Conservation (phyloP, 2,888 invertebrate genomes). For the Deilephila porcellus region DNA sequence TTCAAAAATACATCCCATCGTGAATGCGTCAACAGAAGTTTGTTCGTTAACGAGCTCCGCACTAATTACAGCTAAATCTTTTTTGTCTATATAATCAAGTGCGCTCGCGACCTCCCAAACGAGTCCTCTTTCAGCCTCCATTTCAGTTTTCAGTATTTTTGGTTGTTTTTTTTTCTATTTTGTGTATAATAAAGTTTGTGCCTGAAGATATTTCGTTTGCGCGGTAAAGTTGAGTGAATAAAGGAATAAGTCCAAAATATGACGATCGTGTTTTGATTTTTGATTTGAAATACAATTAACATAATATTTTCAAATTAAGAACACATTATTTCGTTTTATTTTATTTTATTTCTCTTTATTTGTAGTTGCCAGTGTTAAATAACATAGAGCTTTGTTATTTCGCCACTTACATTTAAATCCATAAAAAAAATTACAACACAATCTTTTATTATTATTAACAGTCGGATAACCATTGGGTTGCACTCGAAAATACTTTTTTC, state of each 20-base stretch:
- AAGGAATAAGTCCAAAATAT: background rate
- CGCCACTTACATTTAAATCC: no score
- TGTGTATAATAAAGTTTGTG: background rate
- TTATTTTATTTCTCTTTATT: no score
- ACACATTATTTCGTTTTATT: no score
- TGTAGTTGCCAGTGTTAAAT: no score
- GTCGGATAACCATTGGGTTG: no score
- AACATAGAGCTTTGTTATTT: no score
- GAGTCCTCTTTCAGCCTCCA: slow-evolving; percentile 34
- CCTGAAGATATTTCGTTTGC: background rate
- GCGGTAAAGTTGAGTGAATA: background rate
- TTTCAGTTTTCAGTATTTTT: slow-evolving; percentile 25
- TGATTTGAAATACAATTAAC: no score
- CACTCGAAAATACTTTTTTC: no score
- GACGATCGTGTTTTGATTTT: background rate
- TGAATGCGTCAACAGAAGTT: slow-evolving; percentile 38
- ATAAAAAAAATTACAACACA: no score
- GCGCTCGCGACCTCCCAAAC: slow-evolving; percentile 35
- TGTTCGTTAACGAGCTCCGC: slow-evolving; percentile 54
- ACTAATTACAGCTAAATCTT: slow-evolving; percentile 65
- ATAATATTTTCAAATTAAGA: background rate
- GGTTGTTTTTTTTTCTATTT: background rate
- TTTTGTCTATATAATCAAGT: slow-evolving; percentile 53
- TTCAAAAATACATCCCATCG: slow-evolving; percentile 21
- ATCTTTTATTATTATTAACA: no score